Conservation (phyloP, 2,888 invertebrate genomes). For the Dioctria linearis region DNA sequence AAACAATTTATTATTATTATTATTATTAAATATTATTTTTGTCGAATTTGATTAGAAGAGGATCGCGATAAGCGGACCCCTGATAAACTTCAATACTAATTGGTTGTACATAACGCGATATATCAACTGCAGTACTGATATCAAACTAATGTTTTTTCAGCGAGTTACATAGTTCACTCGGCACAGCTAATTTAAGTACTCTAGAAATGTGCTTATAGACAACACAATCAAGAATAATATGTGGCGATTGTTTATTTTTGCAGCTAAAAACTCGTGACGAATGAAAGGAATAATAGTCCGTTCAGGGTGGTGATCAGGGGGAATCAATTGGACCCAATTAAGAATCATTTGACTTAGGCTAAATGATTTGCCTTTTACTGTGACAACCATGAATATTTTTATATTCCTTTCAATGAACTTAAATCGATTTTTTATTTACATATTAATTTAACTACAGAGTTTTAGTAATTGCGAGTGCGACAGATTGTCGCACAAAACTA, state of each 20-base stretch:
- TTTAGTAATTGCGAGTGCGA: slow-evolving; percentile 13
- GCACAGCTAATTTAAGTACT: neutral
- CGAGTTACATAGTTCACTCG: neutral
- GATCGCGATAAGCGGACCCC: neutral
- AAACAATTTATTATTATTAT: neutral
- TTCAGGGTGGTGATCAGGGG: neutral
- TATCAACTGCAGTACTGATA: slow-evolving; percentile 9
- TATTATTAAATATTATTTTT: too few relatives aligned
- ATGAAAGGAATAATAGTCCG: neutral
- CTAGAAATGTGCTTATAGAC: neutral
- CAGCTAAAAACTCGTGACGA: neutral
- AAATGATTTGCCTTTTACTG: slow-evolving; percentile 55
- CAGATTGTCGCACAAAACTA: neutral
- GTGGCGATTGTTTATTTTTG: neutral
- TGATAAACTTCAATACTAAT: slow-evolving; percentile 13
- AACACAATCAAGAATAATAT: neutral
- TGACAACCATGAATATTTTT: slow-evolving; percentile 14
- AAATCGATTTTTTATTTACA: slow-evolving; percentile 42
- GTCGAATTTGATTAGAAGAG: neutral
- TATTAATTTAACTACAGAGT: neutral
- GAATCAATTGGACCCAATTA: slow-evolving; percentile 54
- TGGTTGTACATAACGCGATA: slow-evolving; percentile 9
- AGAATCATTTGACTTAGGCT: slow-evolving; percentile 44
- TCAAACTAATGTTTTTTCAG: slow-evolving; percentile 19
- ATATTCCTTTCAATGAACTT: slow-evolving; percentile 23